phyloP scores from a whole-genome alignment of 2,797 vertebrate genomes.

The Gallirallus australis region DNA sequence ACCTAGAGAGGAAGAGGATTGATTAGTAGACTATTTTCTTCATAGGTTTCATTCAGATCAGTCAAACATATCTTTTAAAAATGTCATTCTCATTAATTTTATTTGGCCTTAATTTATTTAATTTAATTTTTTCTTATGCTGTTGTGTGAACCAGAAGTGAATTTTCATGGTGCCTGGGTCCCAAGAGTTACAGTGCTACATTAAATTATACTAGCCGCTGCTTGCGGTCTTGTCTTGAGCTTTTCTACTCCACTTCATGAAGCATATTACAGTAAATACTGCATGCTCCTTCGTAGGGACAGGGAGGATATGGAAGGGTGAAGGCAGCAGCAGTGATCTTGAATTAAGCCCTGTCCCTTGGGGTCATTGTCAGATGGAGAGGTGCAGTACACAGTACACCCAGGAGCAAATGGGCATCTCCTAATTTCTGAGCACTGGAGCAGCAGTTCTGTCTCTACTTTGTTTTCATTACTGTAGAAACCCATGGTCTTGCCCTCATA shows the following conservation, averaged over 20 bases:
- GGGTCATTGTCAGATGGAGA: not conserved
- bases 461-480: not conserved
- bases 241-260: not conserved
- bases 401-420: not conserved
- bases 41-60: not conserved
- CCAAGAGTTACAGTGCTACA: not conserved
- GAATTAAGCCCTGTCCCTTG: rapidly evolving
- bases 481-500: not conserved
- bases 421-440: not conserved
- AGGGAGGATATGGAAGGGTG: not conserved
- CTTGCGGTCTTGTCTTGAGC: not conserved
- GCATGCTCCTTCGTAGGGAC: not conserved
- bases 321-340: not conserved
- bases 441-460: not conserved
- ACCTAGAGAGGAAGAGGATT: not conserved
- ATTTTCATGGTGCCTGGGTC: not conserved
- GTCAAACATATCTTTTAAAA: not conserved
- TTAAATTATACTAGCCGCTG: not conserved
- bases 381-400: too few relatives aligned
- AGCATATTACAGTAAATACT: not conserved
- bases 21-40: not conserved
- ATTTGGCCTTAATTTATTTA: not conserved
- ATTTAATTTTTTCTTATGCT: not conserved
- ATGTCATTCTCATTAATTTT: not conserved
- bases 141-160: slow-evolving; percentile 3